phyloP scores from a whole-genome alignment of 1,140 invertebrate genomes.

The Conopomorpha cramerella region DNA sequence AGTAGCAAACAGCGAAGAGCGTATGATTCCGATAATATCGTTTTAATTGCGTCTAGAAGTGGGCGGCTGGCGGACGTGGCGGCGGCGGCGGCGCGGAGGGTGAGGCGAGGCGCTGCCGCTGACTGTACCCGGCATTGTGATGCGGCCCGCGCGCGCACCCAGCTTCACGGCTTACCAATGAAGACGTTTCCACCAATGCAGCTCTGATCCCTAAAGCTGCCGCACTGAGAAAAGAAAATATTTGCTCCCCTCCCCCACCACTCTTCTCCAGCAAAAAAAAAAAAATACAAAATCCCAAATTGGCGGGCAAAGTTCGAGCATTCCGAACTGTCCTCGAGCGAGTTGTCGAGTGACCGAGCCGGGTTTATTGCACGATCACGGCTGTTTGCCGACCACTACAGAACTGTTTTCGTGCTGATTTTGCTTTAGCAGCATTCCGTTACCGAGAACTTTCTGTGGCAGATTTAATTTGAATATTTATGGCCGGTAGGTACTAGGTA shows the following conservation, averaged over 20 bases:
- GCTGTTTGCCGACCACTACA: conserved; percentile 37
- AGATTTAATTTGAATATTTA: no score
- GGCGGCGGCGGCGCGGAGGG: conserved; percentile 8
- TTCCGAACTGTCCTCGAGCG: conserved; percentile 27
- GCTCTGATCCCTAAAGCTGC: no score
- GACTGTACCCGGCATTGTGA: conserved; percentile 20
- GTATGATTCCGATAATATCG: conserved; percentile 26
- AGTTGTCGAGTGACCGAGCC: conserved; percentile 31
- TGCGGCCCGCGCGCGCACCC: conserved; percentile 16
- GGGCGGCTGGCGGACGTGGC: conserved; percentile 1
- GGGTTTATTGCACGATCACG: conserved; percentile 25
- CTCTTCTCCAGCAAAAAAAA: no score
- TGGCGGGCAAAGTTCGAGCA: conserved; percentile 16
- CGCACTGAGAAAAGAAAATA: background rate
- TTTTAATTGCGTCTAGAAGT: conserved; percentile 31
- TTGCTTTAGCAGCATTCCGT: no score
- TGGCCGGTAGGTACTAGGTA: no score
- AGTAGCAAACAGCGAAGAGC: conserved; percentile 12
- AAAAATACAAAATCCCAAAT: conserved; percentile 36
- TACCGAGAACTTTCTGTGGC: no score
- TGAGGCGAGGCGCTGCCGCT: conserved; percentile 25
- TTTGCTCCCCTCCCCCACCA: background rate
- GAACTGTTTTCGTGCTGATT: conserved; percentile 30
- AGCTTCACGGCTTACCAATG: conserved; percentile 24
- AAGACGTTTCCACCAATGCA: no score